phyloP scores from a whole-genome alignment of 64 coral and sea anemone species.

The Porites australiensis region DNA sequence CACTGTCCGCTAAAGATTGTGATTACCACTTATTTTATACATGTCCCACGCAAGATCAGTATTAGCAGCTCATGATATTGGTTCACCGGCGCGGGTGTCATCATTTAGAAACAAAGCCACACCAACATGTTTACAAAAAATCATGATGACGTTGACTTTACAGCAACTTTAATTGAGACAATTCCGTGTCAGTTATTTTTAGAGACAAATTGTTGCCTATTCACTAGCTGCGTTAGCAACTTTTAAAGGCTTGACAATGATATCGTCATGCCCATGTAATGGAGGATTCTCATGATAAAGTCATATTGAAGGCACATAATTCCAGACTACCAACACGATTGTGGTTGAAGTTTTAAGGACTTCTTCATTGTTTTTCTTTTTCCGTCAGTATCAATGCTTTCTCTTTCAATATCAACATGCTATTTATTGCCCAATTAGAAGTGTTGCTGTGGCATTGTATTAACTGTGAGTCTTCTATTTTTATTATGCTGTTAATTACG shows the following conservation, averaged over 20 bases:
- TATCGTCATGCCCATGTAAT: too few species aligned
- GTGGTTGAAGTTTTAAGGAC: too few species aligned
- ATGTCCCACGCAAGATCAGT: neutral
- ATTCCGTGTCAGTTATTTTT: too few species aligned
- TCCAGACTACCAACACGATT: too few species aligned
- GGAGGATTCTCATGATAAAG: too few species aligned
- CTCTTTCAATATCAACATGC: neutral
- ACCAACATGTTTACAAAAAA: too few species aligned
- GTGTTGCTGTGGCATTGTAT: neutral
- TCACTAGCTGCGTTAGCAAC: too few species aligned
- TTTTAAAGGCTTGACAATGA: too few species aligned
- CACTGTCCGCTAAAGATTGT: neutral
- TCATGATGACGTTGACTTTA: too few species aligned
- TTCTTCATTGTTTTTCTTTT: neutral
- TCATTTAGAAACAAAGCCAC: neutral
- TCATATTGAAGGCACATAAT: too few species aligned
- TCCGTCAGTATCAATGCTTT: neutral
- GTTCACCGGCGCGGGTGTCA: neutral
- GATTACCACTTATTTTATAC: neutral
- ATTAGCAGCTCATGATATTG: neutral
- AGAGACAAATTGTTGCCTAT: too few species aligned
- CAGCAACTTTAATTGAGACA: too few species aligned
- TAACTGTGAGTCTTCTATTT: neutral
- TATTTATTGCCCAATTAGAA: neutral
- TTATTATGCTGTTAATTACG: neutral